Evolutionary conservation across 2,888 invertebrate genomes (phyloP), one percentile per base, ranked within the genome.

Genomic region (Abrostola tripartita): DNA sequence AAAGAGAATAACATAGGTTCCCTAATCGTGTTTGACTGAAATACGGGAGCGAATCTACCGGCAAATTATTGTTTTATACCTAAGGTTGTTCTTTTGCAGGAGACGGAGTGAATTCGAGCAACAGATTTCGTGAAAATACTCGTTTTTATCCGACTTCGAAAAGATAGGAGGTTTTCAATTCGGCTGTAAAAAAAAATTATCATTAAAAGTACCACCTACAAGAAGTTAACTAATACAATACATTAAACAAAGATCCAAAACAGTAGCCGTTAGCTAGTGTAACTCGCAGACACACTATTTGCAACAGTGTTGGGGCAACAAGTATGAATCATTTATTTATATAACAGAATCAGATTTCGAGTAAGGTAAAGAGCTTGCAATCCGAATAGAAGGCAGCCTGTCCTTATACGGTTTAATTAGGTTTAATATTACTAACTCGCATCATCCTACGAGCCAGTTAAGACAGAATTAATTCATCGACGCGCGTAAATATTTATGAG

Each of bases 371-470:
- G 36, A 38, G 41, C 36, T 41, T 60, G 71, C 56, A 60, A 57
- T 47, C 37, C 37, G 14, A 24, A 9, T 47, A 36, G 5, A 41
- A 47, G 37, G 9, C 8, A 6, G 14, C 4, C 8, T 0, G 10
- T 37, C 71, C 71, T 52, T 74, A 37, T 57, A 64, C 2, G 75
- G 10, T 24, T 41, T 70, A 71, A 71, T 71, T 70, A 71, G 40
- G 56, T 54, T 40, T 7, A 7, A 9, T 37, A 40, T 49, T 37
- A 42, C 50, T 11, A 44, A 55, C 42, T 68, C 12, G 50, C 11
- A 40, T 49, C 69, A 69, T 71, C 75, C 35, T 44, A 59, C 52
- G 37, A 53, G 12, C 50, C 8, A 24, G 44, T 40, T 37, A 37
- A 53, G 10, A 44, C 40, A 36, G 54, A 49, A 44, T 42, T 37